Evolutionary conservation across 1,140 invertebrate species (phyloP), one percentile per base, ranked within the genome.

Genomic region (Drosophila kohkoa): DNA sequence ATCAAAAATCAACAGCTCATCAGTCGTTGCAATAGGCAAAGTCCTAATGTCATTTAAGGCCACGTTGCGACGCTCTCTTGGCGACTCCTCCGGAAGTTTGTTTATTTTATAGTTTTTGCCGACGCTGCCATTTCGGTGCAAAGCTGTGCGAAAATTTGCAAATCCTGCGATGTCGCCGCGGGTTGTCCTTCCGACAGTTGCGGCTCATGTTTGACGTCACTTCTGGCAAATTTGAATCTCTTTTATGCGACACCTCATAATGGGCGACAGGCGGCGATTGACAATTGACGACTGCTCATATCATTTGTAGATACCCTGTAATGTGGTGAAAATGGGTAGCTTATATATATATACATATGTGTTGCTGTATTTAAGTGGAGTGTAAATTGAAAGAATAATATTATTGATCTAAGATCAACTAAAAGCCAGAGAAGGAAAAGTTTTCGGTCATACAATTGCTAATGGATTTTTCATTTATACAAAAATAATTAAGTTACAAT

Each of bases 1-100:
- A 92, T 92, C 91, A 92, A 92, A 92, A 83, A 82, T 83, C 88
- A 92, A 83, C 81, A 80, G 62, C 76, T 82, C 90, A 87, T 91
- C 75, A 77, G 77, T 52, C 48, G 62, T 38, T 63, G 72, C 59
- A 66, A 57, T 38, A 41, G 54, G 35, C 52, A 30, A 46, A 54
- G 30, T 41, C 16, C 20, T 45, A 32, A 41, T 67, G 52, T 48
- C 52, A 67, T 28, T 48, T 46, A 38, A 20, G 28, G 52, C 30
- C 55, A n/a, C 49, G 25, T 30, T 30, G 1, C 48, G 25, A 25
- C 16, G 10, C 46, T 49, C 20, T 28, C 32, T 7, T 48, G 4
- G 5, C 30, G 11, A 6, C 51, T 54, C 28, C 51, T 30, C n/a
- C 87, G 90, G 90, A 92, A 92, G 90, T 92, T 91, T 91, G 87